These are phyloP conservation scores for Nyctibius grandis DNA, from an alignment of 2,797 vertebrate species.

Conservation along the genomic window DNA sequence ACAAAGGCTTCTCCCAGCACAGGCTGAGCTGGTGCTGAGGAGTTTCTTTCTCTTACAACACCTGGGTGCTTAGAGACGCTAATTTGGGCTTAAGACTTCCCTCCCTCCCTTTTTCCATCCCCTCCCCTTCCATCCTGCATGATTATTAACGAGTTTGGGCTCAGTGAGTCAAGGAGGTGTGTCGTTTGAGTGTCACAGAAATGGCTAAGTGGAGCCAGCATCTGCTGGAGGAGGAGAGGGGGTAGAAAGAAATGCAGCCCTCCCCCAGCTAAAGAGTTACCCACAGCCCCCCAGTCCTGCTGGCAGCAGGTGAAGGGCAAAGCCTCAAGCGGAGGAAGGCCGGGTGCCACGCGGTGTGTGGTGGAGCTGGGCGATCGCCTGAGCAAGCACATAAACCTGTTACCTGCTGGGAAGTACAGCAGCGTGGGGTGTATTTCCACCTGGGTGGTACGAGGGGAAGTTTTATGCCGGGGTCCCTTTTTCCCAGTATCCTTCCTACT, in stretches of 20 bases:
- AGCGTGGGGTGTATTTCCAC: not conserved
- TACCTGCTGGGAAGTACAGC: not conserved
- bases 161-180: slow-evolving; percentile 56
- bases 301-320: not conserved
- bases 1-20: slow-evolving; percentile 54
- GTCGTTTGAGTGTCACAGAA: not conserved
- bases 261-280: not conserved
- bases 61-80: slow-evolving; percentile 57
- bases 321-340: not conserved
- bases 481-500: not conserved
- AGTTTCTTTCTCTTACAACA: slow-evolving; percentile 64
- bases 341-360: not conserved
- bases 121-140: slow-evolving; percentile 44
- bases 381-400: not conserved
- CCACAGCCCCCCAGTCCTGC: not conserved
- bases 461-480: not conserved
- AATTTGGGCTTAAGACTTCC: slow-evolving; percentile 36
- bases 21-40: slow-evolving; percentile 39
- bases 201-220: not conserved
- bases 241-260: not conserved
- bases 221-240: not conserved
- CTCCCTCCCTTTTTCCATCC: slow-evolving; percentile 52
- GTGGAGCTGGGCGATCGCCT: not conserved
- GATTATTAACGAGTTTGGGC: slow-evolving; percentile 32
- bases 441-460: not conserved